Evolutionary conservation across 2,113 vertebrate genomes (phyloP).

Genomic region (Thunnus thynnus): DNA sequence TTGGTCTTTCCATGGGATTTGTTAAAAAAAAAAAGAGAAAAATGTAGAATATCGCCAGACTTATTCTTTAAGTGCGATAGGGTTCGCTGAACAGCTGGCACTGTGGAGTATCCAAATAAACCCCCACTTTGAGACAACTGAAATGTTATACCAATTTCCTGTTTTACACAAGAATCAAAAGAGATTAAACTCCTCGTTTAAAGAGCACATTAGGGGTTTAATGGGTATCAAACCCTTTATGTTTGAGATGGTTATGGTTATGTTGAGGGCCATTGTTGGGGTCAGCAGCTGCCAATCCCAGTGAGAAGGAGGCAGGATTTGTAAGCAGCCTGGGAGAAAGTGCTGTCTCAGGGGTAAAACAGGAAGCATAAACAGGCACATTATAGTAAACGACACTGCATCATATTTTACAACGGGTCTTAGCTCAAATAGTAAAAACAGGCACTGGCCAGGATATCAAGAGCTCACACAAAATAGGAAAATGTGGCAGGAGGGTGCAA

Average conservation of each 20-base stretch:
- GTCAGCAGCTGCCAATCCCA: constrained; percentile 68
- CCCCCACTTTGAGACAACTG: not conserved
- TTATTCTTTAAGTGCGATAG: not conserved
- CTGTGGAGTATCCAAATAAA: constrained; percentile 29
- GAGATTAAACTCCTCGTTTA: constrained; percentile 37
- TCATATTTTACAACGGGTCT: constrained; percentile 16
- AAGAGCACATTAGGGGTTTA: constrained; percentile 47
- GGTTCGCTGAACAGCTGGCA: constrained; percentile 23
- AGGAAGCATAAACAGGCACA: constrained; percentile 21
- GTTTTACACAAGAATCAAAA: constrained; percentile 57
- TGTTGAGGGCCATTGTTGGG: constrained; percentile 59
- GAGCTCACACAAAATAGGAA: not conserved
- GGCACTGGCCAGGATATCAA: not conserved
- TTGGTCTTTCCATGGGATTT: not conserved
- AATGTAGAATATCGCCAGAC: not conserved
- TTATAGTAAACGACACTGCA: not conserved
- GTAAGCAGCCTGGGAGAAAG: constrained; percentile 38
- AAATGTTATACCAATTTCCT: constrained; percentile 46
- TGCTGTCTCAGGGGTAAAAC: constrained; percentile 35
- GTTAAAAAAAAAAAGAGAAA: not conserved
- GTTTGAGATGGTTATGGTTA: constrained; percentile 45
- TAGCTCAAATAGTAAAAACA: constrained; percentile 13
- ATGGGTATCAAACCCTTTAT: constrained; percentile 48
- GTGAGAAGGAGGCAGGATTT: constrained; percentile 43
- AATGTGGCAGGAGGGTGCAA: no score